Evolutionary conservation across 2,797 vertebrate species (phyloP).

Genomic region (Anguilla pacifica): DNA sequence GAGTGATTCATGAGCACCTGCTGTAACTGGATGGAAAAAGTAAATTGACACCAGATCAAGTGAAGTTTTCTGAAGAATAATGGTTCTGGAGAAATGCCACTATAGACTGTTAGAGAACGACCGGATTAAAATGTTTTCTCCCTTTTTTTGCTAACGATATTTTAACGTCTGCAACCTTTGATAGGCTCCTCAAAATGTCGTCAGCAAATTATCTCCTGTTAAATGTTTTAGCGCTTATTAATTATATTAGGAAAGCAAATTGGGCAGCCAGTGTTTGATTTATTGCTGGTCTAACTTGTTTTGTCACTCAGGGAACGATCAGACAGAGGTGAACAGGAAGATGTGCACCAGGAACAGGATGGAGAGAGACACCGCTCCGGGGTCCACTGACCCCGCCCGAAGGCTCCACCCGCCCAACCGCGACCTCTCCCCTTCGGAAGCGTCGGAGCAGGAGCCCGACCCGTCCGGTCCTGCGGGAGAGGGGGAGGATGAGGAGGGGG

Average conservation of each 20-base stretch:
- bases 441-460: constrained; percentile 30
- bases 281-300: constrained; percentile 78
- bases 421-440: constrained; percentile 43
- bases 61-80: constrained; percentile 6
- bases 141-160: constrained; percentile 32
- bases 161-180: constrained; percentile 47
- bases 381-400: constrained; percentile 55
- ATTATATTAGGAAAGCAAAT: constrained; percentile 79
- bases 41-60: neutral
- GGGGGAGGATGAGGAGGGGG: constrained; percentile 22
- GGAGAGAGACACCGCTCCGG: constrained; percentile 63
- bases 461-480: constrained; percentile 40
- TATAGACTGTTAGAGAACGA: constrained; percentile 23
- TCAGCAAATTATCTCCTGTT: constrained; percentile 70
- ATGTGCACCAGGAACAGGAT: constrained; percentile 60
- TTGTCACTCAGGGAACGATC: constrained; percentile 76
- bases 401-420: constrained; percentile 34
- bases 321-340: constrained; percentile 62
- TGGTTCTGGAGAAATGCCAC: neutral
- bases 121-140: constrained; percentile 6
- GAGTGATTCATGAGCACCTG: neutral
- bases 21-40: neutral
- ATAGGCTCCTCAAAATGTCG: constrained; percentile 69
- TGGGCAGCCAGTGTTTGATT: constrained; percentile 76
- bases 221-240: constrained; percentile 79